Evolutionary conservation across 2,888 invertebrate genomes (phyloP).

Genomic region (Thumatha senex): DNA sequence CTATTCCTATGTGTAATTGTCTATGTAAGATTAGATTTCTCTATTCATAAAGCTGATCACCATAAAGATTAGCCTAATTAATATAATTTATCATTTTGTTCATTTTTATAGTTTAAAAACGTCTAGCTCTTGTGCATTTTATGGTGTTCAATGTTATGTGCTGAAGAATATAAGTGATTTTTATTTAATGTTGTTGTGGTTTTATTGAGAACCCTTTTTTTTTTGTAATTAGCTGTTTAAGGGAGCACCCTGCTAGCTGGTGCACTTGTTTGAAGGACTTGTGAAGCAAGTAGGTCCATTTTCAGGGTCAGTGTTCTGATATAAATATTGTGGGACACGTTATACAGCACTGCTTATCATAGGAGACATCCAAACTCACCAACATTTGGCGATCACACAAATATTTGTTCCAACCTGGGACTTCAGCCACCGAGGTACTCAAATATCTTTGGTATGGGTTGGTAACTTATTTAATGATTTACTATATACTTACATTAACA

Average conservation of each 20-base stretch:
- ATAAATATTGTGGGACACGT: no score
- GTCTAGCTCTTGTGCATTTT: constrained; percentile 53
- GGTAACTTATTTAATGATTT: no score
- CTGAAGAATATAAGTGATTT: constrained; percentile 52
- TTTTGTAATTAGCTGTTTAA: constrained; percentile 4
- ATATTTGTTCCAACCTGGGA: no score
- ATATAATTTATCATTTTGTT: constrained; percentile 32
- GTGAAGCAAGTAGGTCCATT: no score
- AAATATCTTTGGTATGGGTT: no score
- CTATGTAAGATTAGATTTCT: constrained; percentile 97
- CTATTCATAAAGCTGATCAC: constrained; percentile 89
- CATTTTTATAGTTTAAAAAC: constrained; percentile 39
- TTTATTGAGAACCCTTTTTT: constrained; percentile 19
- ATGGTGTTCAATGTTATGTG: constrained; percentile 48
- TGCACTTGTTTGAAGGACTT: no score
- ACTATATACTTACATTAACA: no score
- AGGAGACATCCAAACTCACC: no score
- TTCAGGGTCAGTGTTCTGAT: no score
- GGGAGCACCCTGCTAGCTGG: background rate
- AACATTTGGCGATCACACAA: no score
- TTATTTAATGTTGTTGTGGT: constrained; percentile 27
- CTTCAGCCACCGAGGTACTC: no score
- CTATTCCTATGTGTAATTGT: constrained; percentile 96
- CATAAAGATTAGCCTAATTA: constrained; percentile 73
- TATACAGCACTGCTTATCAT: no score